Conservation (phyloP, 2,113 vertebrate species). For the Prietella phreatophila region DNA sequence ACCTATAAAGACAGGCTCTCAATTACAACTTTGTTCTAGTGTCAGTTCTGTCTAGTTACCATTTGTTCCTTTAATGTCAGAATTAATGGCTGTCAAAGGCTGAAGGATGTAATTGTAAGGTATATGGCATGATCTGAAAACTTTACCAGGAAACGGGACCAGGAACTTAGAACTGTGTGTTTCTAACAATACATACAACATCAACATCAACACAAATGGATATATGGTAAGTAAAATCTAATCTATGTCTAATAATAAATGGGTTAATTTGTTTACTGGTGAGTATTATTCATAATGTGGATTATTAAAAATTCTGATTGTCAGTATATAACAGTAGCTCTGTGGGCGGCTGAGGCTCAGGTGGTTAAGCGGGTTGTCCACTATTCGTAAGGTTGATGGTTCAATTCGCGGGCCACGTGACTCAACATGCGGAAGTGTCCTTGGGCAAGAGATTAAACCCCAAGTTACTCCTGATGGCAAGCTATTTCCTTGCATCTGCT, state of each 20-base stretch:
- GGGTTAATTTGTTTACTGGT: neutral
- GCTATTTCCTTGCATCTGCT: no score
- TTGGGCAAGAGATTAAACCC: no score
- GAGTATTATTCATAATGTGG: neutral
- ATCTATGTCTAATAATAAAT: neutral
- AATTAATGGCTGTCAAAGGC: neutral
- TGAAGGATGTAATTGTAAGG: neutral
- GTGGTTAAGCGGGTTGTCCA: no score
- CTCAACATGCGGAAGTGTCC: no score
- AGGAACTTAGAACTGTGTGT: neutral
- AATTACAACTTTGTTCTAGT: neutral
- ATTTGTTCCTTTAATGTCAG: neutral
- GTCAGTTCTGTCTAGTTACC: neutral
- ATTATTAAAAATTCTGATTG: no score
- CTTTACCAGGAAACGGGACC: neutral
- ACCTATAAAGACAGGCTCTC: constrained; percentile 12
- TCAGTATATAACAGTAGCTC: no score
- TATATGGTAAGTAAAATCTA: neutral
- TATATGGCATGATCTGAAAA: neutral
- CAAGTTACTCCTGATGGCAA: no score
- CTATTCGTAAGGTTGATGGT: no score
- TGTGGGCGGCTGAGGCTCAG: no score
- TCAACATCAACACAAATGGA: neutral
- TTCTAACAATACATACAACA: neutral
- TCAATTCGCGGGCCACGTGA: no score